Conservation (phyloP, 2,888 invertebrate genomes). For the Fabriciana adippe region DNA sequence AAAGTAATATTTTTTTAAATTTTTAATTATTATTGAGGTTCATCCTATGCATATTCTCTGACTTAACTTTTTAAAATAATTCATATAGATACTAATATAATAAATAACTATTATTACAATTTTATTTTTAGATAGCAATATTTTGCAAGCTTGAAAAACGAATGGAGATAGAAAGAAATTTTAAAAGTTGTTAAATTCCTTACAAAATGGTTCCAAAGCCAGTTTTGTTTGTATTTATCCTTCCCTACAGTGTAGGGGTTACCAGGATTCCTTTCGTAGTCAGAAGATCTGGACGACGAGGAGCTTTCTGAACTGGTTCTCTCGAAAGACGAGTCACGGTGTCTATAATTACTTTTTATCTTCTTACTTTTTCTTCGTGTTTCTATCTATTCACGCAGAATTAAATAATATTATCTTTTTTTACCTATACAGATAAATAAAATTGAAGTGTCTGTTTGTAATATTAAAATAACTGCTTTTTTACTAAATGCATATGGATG, state of each 20-base stretch:
- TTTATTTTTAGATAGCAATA: too few species aligned
- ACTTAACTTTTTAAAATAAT: too few species aligned
- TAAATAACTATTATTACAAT: too few species aligned
- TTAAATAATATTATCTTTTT: not conserved
- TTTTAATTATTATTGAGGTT: too few species aligned
- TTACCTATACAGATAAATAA: too few species aligned
- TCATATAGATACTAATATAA: too few species aligned
- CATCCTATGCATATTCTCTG: too few species aligned
- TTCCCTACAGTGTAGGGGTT: conserved; percentile 66
- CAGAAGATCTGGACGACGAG: conserved; percentile 42
- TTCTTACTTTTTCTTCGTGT: conserved; percentile 22
- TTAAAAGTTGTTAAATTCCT: conserved; percentile 1
- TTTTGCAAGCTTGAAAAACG: too few species aligned
- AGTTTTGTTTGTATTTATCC: conserved; percentile 66
- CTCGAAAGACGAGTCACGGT: conserved; percentile 16
- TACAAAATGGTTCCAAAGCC: conserved; percentile 58
- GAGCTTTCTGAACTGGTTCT: conserved; percentile 9
- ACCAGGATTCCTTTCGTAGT: conserved; percentile 62
- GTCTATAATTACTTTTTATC: conserved; percentile 25
- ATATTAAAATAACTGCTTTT: too few species aligned
- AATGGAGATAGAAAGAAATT: not conserved
- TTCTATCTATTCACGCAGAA: conserved; percentile 3
- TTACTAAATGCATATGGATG: too few species aligned
- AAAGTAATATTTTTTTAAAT: too few species aligned
- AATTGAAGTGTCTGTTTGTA: too few species aligned